Evolutionary conservation across 2,113 vertebrate species (phyloP), one percentile per base, ranked within the genome.

Genomic region (Anoplopoma fimbria): DNA sequence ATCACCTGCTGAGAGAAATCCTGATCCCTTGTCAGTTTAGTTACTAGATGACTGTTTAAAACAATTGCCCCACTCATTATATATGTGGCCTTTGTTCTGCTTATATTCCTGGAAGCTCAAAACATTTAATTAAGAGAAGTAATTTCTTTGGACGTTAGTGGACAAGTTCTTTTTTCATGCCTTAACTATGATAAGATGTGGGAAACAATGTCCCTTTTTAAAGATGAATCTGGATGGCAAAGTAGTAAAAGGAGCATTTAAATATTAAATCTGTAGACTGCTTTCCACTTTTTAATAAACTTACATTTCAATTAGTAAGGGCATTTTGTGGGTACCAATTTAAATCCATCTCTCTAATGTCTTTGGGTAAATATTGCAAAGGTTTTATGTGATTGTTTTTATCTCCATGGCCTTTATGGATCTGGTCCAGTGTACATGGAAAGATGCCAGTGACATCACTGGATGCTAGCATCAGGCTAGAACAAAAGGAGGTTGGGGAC

Each of bases 341-440:
- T 19, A 61, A 33, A 9, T 36, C 31, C 21, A 19, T 36, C 61
- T 74, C 1, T 45, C 15, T 61, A 69, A 33, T 69, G 23, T 51
- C 36, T 65, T 38, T 4, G 38, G 31, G 1, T 21, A 23, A 25
- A 38, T 34, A 14, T 9, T 25, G 15, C 69, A 69, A 6, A 25
- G 17, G 36, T 34, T 57, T 69, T 23, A n/a, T 36, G 45, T 57
- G 60, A 31, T 49, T 47, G 57, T 23, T 67, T 70, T 67, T 68
- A 40, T 17, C 33, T 42, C 27, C n/a, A 8, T 25, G 12, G 57
- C 38, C 57, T 51, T 36, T 45, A 9, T 65, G 64, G 61, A 80
- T 53, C 53, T 36, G 10, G 47, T 55, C 53, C 40, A 49, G 60
- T 42, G 58, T 15, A 27, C 36, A 9, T 82, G 79, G 80, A 82